Evolutionary conservation across 2,888 invertebrate genomes (phyloP).

Genomic region (Nysson spinosus): DNA sequence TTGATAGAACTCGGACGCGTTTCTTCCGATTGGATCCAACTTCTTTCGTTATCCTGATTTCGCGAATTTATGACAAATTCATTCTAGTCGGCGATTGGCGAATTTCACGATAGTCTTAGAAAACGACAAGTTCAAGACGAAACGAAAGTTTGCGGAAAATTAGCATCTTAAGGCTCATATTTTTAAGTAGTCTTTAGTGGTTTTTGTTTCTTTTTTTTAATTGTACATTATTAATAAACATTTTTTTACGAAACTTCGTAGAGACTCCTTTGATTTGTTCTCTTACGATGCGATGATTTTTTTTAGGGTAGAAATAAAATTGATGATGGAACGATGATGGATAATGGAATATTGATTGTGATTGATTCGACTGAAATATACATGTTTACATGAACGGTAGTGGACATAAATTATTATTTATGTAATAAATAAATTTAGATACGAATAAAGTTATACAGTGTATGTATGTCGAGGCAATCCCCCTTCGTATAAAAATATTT

Average conservation of each 20-base stretch:
- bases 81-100: slow-evolving; percentile 39
- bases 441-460: no score
- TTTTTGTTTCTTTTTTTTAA: slow-evolving; percentile 55
- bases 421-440: slow-evolving; percentile 4
- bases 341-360: background rate
- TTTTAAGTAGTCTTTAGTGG: slow-evolving; percentile 19
- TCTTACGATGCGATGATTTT: background rate
- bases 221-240: slow-evolving; percentile 63
- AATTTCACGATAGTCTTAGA: slow-evolving; percentile 18
- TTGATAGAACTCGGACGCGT: slow-evolving; percentile 17
- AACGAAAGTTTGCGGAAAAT: slow-evolving; percentile 30
- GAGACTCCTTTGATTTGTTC: background rate
- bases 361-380: no score
- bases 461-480: no score
- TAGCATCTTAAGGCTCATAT: slow-evolving; percentile 44
- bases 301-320: no score
- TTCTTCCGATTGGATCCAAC: background rate
- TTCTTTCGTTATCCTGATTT: slow-evolving; percentile 2
- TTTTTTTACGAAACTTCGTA: slow-evolving; percentile 47
- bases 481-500: no score
- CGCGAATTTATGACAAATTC: slow-evolving; percentile 12
- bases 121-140: slow-evolving; percentile 6
- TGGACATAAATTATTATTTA: background rate
- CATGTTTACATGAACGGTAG: no score
- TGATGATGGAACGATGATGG: background rate